phyloP scores from a whole-genome alignment of 92 coral and sea anemone genomes.

The Pocillopora meandrina region DNA sequence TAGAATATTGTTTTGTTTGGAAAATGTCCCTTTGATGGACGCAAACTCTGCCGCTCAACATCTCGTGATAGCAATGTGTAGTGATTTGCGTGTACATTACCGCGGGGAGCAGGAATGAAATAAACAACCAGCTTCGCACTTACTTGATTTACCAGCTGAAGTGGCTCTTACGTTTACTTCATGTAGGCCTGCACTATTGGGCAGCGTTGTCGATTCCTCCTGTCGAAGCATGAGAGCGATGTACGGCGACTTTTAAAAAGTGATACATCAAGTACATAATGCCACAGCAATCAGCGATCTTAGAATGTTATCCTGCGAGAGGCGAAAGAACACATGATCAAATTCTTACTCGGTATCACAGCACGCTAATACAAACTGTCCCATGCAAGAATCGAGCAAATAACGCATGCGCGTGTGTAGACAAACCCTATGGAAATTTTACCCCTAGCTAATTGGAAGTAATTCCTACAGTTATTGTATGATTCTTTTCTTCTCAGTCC shows the following conservation, averaged over 20 bases:
- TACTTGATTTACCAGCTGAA: slow-evolving; percentile 26
- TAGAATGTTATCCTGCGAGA: slow-evolving; percentile 27
- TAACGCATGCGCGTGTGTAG: slow-evolving; percentile 43
- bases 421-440: slow-evolving; percentile 27
- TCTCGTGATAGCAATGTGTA: slow-evolving; percentile 3
- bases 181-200: slow-evolving; percentile 35
- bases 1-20: not conserved
- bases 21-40: not conserved
- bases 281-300: slow-evolving; percentile 36
- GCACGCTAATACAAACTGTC: slow-evolving; percentile 27
- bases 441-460: not conserved
- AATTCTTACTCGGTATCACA: not conserved
- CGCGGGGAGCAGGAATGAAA: not conserved
- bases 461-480: slow-evolving; percentile 21
- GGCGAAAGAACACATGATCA: slow-evolving; percentile 32
- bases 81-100: slow-evolving; percentile 9
- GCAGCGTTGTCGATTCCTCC: slow-evolving; percentile 43
- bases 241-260: slow-evolving; percentile 28
- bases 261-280: slow-evolving; percentile 66
- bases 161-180: slow-evolving; percentile 27
- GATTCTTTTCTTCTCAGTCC: slow-evolving; percentile 8
- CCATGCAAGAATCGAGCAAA: slow-evolving; percentile 17
- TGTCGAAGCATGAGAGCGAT: slow-evolving; percentile 60
- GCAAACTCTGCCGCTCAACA: slow-evolving; percentile 15
- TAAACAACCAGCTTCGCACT: slow-evolving; percentile 12